Evolutionary conservation across 2,888 invertebrate genomes (phyloP), one percentile per base, ranked within the genome.

Genomic region (Ennomos quercinarius): DNA sequence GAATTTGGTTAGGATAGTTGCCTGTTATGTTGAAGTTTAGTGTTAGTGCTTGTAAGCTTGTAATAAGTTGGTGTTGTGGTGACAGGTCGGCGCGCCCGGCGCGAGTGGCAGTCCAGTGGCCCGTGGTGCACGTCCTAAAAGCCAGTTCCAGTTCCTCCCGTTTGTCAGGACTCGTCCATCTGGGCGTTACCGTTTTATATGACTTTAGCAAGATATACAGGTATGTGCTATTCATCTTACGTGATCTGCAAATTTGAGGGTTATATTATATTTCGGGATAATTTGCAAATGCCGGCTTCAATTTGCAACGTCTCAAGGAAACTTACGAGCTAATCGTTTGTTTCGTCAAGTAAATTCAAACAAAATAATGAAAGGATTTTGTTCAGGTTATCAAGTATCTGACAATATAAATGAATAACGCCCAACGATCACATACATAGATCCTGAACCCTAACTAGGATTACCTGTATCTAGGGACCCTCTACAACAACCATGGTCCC

Each of bases 201-300:
- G 97, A 97, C 97, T 97, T 97, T 97, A 97, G 97, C 95, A 96
- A 96, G 95, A 95, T 95, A 94, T 94, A 96, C 95, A 96, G 97
- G 97, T 97, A 87, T 95, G 95, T 94, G 73, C 55, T 57, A 63
- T 55, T 64, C 49, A 55, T 37, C 45, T 34, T 54, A 17, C 36
- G 11, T 42, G 36, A 38, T 9, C 35, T 38, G 2, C 8, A 11
- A 5, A 38, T 42, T 45, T 41, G 34, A 43, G 35, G 60, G 60
- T 61, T 61, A 47, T 47, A 51, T 61, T 61, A 47, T 47, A 51
- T 35, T 45, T 39, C 11, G 35, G 9, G 42, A 47, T 11, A 12
- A 36, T 40, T 51, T 52, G 50, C 50, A 50, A 61, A 56, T 51
- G 55, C 55, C 60, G 60, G 59, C 49, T 51, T 44, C 40, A 35